Conservation (phyloP, 2,888 invertebrate species). For the Stratiomys singularior region DNA sequence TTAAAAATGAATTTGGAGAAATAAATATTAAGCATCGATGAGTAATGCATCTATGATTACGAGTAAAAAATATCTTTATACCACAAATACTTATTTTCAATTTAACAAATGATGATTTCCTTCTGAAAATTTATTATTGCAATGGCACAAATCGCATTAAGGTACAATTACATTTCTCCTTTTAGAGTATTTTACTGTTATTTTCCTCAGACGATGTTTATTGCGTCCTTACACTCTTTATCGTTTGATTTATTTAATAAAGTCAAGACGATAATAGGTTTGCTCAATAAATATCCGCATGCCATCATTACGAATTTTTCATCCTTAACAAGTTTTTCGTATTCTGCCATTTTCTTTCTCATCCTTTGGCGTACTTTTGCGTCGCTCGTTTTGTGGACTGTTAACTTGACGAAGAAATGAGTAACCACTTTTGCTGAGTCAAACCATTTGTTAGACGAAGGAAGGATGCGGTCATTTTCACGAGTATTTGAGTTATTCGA, state of each 20-base stretch:
- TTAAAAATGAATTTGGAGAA: too few relatives aligned
- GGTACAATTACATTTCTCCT: too few relatives aligned
- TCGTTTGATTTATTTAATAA: constrained; percentile 35
- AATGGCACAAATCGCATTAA: too few relatives aligned
- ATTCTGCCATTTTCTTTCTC: background rate
- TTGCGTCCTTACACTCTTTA: background rate
- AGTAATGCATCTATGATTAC: too few relatives aligned
- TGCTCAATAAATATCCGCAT: background rate
- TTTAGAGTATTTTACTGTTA: too few relatives aligned
- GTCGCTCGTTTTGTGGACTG: background rate
- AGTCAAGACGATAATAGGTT: constrained; percentile 38
- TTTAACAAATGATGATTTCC: too few relatives aligned
- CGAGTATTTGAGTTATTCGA: background rate
- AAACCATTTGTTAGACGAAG: background rate
- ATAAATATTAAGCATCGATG: too few relatives aligned
- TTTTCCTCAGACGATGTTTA: too few relatives aligned
- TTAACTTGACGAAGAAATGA: constrained; percentile 11
- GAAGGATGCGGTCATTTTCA: background rate
- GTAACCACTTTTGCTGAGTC: constrained; percentile 3
- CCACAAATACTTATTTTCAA: too few relatives aligned
- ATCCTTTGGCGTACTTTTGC: background rate
- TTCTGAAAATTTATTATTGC: too few relatives aligned
- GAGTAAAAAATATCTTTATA: too few relatives aligned
- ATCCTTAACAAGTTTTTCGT: background rate
- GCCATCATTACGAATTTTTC: background rate